Evolutionary conservation across 2,797 vertebrate species (phyloP).

Genomic region (Eulemur mongoz): DNA sequence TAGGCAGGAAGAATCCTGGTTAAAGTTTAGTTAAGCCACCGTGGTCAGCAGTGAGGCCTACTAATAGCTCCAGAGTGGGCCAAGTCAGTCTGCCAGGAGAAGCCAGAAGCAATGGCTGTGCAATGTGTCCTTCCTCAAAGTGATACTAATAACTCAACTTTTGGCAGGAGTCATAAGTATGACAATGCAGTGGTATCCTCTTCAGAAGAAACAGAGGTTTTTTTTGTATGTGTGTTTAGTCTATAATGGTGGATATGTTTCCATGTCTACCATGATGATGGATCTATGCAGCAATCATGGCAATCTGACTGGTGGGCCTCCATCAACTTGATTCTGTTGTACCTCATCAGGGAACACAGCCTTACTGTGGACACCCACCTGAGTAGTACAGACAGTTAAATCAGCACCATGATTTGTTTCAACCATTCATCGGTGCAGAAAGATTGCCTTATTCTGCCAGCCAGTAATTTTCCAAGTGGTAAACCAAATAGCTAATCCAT

Average conservation of each 20-base stretch:
- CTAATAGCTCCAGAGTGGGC: too few species aligned
- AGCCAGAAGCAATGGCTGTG: background rate
- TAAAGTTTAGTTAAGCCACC: background rate
- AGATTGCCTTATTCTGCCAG: background rate
- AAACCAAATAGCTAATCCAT: background rate
- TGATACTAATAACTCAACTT: background rate
- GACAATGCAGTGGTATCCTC: background rate
- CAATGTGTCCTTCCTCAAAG: background rate
- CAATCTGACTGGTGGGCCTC: background rate
- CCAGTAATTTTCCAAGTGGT: background rate
- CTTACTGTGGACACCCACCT: background rate
- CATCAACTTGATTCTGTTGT: background rate
- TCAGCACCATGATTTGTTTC: background rate
- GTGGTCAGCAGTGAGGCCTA: background rate
- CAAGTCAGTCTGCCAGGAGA: background rate
- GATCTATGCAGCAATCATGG: background rate
- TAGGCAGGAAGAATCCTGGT: background rate
- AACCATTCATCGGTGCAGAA: background rate
- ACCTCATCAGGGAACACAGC: background rate
- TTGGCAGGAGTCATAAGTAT: background rate
- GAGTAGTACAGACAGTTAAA: background rate
- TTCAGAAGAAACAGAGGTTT: background rate
- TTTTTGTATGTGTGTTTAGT: background rate
- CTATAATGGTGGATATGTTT: background rate
- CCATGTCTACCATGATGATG: background rate